A percentile compares a stretch with the other conserved stretches of the same genome.
Evolutionary conservation across 2,888 invertebrate genomes (phyloP).

Genomic region (Poecilobothrus nobilitatus): DNA sequence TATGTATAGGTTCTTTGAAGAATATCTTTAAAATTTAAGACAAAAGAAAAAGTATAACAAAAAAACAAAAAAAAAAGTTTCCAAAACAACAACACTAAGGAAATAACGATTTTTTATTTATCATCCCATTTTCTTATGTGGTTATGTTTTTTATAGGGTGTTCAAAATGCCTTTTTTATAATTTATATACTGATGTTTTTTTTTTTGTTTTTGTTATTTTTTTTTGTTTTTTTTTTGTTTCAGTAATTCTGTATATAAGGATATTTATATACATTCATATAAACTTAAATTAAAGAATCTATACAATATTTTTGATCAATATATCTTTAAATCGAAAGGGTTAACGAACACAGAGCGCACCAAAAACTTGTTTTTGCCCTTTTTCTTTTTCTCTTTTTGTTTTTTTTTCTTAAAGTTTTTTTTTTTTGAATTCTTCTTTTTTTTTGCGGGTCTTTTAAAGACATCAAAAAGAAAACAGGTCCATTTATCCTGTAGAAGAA

Average conservation of each 20-base stretch:
- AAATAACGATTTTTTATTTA: slow-evolving; percentile 10
- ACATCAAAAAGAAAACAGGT: slow-evolving; percentile 8
- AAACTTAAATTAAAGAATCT: neutral
- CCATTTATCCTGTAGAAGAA: slow-evolving; percentile 4
- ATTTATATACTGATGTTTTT: slow-evolving; percentile 25
- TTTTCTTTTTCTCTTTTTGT: neutral
- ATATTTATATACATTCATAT: neutral
- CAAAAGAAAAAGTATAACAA: neutral
- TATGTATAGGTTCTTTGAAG: neutral
- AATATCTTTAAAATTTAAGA: neutral
- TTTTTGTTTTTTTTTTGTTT: neutral
- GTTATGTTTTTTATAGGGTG: slow-evolving; percentile 27
- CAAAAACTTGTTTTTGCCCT: slow-evolving; percentile 1
- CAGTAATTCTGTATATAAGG: neutral
- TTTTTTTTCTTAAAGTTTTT: no score
- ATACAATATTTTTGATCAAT: neutral
- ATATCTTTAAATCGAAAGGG: slow-evolving; percentile 6
- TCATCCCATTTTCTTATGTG: slow-evolving; percentile 11
- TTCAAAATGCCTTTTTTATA: slow-evolving; percentile 25
- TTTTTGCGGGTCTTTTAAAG: slow-evolving; percentile 1
- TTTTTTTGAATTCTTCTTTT: neutral
- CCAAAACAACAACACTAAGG: neutral
- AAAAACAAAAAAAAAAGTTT: neutral
- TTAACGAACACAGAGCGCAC: neutral
- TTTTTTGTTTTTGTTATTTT: neutral